Conservation (phyloP, 2,113 vertebrate genomes). For the Cacatua alba region DNA sequence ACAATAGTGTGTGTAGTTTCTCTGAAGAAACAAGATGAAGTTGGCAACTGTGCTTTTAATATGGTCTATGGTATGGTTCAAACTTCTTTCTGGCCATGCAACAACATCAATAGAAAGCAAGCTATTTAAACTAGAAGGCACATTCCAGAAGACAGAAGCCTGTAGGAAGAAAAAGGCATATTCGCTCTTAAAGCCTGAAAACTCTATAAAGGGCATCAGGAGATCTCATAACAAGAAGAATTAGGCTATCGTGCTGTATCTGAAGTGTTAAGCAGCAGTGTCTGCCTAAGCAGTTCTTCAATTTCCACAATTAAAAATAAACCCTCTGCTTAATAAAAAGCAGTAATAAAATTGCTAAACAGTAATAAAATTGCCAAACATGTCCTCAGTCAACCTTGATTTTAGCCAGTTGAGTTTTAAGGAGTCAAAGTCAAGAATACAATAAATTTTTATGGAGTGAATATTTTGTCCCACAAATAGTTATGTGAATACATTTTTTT, state of each 20-base stretch:
- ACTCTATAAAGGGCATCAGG: not conserved
- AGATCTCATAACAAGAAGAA: not conserved
- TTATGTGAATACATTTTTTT: not conserved
- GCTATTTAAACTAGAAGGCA: not conserved
- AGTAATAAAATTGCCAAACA: not conserved
- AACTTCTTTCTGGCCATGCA: not conserved
- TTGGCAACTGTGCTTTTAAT: not conserved
- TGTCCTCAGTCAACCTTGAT: not conserved
- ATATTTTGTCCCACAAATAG: not conserved
- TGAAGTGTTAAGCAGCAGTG: not conserved
- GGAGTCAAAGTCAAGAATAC: not conserved
- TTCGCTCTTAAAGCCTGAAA: not conserved
- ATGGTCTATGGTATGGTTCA: not conserved
- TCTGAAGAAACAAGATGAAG: not conserved
- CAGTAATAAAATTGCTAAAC: not conserved
- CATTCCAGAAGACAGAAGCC: not conserved
- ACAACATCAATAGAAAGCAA: not conserved
- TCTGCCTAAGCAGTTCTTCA: not conserved
- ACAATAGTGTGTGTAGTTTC: not conserved
- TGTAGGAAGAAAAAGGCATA: not conserved
- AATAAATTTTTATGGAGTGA: not conserved
- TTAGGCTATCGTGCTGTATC: not conserved
- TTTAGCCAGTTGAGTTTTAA: not conserved
- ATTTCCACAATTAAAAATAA: not conserved
- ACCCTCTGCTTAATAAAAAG: not conserved